phyloP scores from a whole-genome alignment of 2,888 invertebrate genomes.

The Agrenia bidenticulata region DNA sequence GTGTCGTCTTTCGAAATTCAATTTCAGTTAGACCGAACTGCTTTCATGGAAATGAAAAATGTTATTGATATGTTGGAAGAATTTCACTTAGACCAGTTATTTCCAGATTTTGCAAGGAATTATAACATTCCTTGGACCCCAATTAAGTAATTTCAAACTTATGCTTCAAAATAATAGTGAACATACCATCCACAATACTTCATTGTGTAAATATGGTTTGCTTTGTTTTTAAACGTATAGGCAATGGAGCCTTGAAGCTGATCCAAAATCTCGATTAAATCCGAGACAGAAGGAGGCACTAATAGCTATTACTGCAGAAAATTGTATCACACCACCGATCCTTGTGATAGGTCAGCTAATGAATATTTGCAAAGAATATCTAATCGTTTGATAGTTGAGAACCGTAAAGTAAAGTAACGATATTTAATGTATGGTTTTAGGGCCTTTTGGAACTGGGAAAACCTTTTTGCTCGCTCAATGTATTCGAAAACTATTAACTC shows the following conservation, averaged over 20 bases:
- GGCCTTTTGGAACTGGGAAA: conserved; percentile 85
- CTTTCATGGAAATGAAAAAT: conserved; percentile 81
- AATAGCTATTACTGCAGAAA: conserved; percentile 70
- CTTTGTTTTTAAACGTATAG: conserved; percentile 53
- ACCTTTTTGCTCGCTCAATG: conserved; percentile 77
- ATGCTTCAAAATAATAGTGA: conserved; percentile 5
- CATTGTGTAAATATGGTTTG: background rate
- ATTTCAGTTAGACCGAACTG: conserved; percentile 75
- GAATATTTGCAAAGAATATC: no score
- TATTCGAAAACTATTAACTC: conserved; percentile 67
- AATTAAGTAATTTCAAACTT: conserved; percentile 57
- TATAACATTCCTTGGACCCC: conserved; percentile 71
- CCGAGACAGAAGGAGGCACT: conserved; percentile 77
- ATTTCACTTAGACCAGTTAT: conserved; percentile 64
- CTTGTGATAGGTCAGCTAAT: conserved; percentile 66
- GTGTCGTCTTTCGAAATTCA: conserved; percentile 67
- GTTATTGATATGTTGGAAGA: conserved; percentile 75
- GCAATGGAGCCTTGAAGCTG: conserved; percentile 67
- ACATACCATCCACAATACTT: background rate
- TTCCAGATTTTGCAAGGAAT: conserved; percentile 67
- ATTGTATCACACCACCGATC: conserved; percentile 68
- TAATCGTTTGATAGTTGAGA: no score
- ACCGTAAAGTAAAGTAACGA: no score
- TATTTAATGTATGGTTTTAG: conserved; percentile 50
- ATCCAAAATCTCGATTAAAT: conserved; percentile 64